phyloP scores from a whole-genome alignment of 2,113 vertebrate genomes.

The Rhinoderma darwinii region DNA sequence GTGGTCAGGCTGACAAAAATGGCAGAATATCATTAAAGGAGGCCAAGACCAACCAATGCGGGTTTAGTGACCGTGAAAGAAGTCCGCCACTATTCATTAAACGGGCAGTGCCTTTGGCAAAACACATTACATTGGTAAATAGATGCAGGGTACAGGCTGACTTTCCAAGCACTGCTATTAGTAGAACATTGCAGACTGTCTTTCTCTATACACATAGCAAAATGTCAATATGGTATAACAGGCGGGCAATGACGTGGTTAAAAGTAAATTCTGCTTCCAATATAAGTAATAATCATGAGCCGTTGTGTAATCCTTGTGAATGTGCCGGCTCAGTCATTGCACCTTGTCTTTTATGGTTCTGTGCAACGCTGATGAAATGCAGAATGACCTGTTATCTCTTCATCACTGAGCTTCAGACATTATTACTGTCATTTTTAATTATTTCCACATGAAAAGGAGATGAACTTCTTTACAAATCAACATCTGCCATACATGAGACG shows the following conservation, averaged over 20 bases:
- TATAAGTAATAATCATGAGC: background rate
- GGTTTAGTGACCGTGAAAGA: background rate
- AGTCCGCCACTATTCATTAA: too few relatives aligned
- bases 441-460: constrained; percentile 1
- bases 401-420: background rate
- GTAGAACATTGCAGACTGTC: too few relatives aligned
- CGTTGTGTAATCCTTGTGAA: background rate
- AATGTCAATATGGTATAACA: background rate
- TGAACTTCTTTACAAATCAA: background rate
- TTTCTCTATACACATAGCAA: background rate
- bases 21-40: background rate
- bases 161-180: too few relatives aligned
- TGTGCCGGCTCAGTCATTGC: background rate
- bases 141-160: background rate
- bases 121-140: background rate
- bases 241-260: background rate
- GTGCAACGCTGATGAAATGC: background rate
- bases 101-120: too few relatives aligned
- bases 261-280: background rate
- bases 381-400: constrained; percentile 10
- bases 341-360: background rate
- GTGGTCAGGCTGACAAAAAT: background rate
- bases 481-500: background rate
- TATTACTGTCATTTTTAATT: constrained; percentile 20
- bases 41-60: background rate